Percentiles rank a stretch among this genome's conserved stretches.
Evolutionary conservation across 2,797 vertebrate species (phyloP).

Genomic region (Dromococcyx pavoninus): DNA sequence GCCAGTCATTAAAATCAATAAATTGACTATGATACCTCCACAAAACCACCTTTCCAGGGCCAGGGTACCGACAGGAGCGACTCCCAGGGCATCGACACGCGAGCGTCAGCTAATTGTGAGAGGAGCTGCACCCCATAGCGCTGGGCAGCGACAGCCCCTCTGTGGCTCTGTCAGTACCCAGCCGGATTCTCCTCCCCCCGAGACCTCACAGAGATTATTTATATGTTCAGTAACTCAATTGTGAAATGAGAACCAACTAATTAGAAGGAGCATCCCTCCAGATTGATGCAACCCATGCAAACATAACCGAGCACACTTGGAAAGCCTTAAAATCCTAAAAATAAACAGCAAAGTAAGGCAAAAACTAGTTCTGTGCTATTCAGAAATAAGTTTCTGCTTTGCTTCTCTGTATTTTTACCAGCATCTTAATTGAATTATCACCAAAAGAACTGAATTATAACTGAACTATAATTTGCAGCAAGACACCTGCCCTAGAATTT

Average conservation of each 20-base stretch:
- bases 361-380: not conserved
- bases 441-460: not conserved
- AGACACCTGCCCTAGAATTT: not conserved
- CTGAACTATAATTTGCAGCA: not conserved
- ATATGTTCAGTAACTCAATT: not conserved
- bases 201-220: not conserved
- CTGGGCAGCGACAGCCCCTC: not conserved
- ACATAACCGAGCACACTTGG: accelerated
- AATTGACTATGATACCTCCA: not conserved
- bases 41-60: not conserved
- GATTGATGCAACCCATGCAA: not conserved
- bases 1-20: not conserved
- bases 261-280: not conserved
- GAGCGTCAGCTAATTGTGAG: not conserved
- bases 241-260: not conserved
- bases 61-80: not conserved
- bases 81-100: accelerated
- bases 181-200: accelerated
- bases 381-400: not conserved
- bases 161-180: accelerated
- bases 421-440: not conserved
- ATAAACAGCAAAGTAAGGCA: not conserved
- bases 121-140: not conserved
- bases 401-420: not conserved
- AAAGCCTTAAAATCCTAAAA: not conserved